phyloP scores from a whole-genome alignment of 2,113 vertebrate genomes.

The Vidua chalybeata region DNA sequence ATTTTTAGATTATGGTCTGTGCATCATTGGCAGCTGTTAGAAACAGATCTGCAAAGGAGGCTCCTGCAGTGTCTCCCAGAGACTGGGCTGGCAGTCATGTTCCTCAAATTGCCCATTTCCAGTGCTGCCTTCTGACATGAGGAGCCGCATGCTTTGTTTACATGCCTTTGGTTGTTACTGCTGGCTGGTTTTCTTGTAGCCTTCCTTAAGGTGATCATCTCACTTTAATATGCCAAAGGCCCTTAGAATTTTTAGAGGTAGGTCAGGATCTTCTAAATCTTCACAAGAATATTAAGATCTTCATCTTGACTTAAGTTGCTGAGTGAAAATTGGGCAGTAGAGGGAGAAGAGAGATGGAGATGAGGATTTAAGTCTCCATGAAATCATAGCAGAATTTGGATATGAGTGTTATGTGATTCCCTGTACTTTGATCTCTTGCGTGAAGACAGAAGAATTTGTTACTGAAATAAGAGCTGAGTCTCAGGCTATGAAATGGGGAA shows the following conservation, averaged over 20 bases:
- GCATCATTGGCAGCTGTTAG: background rate
- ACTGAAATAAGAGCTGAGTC: background rate
- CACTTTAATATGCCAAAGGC: background rate
- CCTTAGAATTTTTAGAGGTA: background rate
- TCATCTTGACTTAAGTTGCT: background rate
- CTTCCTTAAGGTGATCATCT: background rate
- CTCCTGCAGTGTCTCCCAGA: background rate
- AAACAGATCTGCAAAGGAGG: background rate
- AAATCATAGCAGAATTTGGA: background rate
- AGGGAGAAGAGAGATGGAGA: background rate
- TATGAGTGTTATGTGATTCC: background rate
- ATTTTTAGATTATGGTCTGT: background rate
- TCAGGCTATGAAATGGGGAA: background rate
- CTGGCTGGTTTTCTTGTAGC: background rate
- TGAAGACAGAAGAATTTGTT: background rate
- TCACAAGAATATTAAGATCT: background rate
- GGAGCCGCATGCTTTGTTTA: background rate
- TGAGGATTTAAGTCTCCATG: background rate
- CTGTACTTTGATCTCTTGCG: background rate
- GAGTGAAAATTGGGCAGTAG: background rate
- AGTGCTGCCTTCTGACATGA: background rate
- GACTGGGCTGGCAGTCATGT: background rate
- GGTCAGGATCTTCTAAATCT: background rate
- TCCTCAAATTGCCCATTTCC: background rate
- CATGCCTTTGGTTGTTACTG: accelerated